Conservation (phyloP, 2,888 invertebrate genomes). For the Andrena dorsata region DNA sequence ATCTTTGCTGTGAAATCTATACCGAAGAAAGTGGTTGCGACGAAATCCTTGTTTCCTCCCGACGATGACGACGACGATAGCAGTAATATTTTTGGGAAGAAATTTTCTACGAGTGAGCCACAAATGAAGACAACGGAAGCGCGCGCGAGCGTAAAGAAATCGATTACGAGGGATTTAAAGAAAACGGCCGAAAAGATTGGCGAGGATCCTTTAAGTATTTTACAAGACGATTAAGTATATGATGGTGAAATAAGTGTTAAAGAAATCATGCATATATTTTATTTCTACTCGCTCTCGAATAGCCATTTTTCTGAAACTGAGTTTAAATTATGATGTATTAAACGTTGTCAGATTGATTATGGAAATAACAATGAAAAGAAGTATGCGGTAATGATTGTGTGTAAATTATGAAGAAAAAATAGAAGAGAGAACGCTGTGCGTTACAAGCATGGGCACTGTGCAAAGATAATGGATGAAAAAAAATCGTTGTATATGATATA, state of each 20-base stretch:
- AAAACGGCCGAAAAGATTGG: constrained; percentile 82
- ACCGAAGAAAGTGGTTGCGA: constrained; percentile 60
- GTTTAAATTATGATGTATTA: constrained; percentile 2
- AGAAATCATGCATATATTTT: constrained; percentile 55
- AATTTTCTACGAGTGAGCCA: constrained; percentile 40
- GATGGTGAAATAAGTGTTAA: background rate
- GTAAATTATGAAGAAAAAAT: constrained; percentile 22
- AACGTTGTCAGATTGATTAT: constrained; percentile 30
- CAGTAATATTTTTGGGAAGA: constrained; percentile 75
- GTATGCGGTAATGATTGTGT: constrained; percentile 15
- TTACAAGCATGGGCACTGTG: constrained; percentile 35
- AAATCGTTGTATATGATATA: constrained; percentile 21
- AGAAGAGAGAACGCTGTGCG: constrained; percentile 26
- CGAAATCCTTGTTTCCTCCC: constrained; percentile 71
- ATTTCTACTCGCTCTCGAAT: constrained; percentile 38
- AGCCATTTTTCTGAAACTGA: constrained; percentile 1
- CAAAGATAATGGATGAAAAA: constrained; percentile 25
- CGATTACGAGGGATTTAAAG: constrained; percentile 79
- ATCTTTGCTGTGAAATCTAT: constrained; percentile 75
- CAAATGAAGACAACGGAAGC: constrained; percentile 23
- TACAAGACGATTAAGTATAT: constrained; percentile 77
- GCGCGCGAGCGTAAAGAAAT: constrained; percentile 71
- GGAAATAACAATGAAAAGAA: background rate
- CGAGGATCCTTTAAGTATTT: constrained; percentile 82
- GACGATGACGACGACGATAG: constrained; percentile 70